Evolutionary conservation across 2,888 invertebrate genomes (phyloP).

Genomic region (Syrphus vitripennis): DNA sequence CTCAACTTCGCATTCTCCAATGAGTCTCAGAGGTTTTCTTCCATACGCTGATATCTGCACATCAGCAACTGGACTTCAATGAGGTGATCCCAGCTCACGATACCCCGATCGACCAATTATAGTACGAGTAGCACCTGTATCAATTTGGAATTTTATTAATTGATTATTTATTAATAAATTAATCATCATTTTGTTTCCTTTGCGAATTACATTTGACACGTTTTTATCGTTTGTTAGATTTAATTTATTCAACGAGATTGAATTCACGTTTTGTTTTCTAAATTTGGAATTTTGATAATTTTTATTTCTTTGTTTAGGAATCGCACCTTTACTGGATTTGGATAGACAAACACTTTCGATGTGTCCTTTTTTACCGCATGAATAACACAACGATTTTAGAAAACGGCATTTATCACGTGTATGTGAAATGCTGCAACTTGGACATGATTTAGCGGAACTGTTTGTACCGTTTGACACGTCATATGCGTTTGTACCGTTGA

Average conservation of each 20-base stretch:
- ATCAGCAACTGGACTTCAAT: not conserved
- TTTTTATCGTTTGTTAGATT: not conserved
- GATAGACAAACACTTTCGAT: not conserved
- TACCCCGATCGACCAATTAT: not conserved
- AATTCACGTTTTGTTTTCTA: slow-evolving; percentile 18
- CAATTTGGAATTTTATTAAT: slow-evolving; percentile 1
- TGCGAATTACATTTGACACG: not conserved
- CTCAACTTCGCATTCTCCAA: slow-evolving; percentile 6
- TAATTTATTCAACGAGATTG: not conserved
- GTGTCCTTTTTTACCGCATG: not conserved
- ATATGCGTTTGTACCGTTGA: not conserved
- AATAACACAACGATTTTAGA: not conserved
- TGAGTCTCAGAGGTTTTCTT: not conserved
- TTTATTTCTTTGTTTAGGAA: not conserved
- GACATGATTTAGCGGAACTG: slow-evolving; percentile 15
- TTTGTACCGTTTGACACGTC: not conserved
- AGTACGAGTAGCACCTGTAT: not conserved
- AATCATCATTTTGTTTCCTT: not conserved
- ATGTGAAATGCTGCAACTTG: slow-evolving; percentile 7
- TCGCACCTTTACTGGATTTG: not conserved
- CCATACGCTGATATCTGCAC: not conserved
- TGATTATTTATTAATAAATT: not conserved
- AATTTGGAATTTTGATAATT: not conserved
- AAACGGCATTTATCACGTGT: not conserved
- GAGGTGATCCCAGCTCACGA: not conserved